Base-by-base conservation (phyloP, 2,888 invertebrate genomes). In the Lysandra coridon region DNA sequence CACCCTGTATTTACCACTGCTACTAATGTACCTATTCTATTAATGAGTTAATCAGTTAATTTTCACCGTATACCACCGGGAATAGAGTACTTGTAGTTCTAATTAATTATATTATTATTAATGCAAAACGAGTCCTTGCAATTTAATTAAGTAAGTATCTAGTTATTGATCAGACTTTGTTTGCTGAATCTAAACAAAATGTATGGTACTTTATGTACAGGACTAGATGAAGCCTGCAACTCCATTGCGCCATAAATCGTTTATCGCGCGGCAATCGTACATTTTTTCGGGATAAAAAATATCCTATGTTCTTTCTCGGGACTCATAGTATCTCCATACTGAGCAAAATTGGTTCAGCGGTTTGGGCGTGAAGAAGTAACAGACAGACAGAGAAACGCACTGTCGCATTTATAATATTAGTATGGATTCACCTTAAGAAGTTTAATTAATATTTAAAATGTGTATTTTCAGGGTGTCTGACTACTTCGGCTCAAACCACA, bases 401-500 rank as follows among this genome's bases (percentile, higher is more conserved):
- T 7, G 6, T 44, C 40, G 7, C 5, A 44, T 44, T 44, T 7
- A 44, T 44, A 44, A 44, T 44, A 44, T 44, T 44, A 44, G 44
- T 44, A 44, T 44, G 44, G 44, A 49, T 40, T 40, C 40, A 6
- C 40, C 40, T 40, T n/a, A n/a, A n/a, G n/a, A n/a, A n/a, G 1
- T 40, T 6, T 23, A 40, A 40, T 30, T 69, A 33, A 69, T 69
- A 37, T 37, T 69, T 33, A 17, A 37, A 14, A 37, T 69, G 14
- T 33, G 74, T 74, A 57, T 75, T 73, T 89, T 17, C 88, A 94
- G 94, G 60, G 85, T 86, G 49, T 93, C 94, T 0, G 93, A 94
- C 80, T 94, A 94, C 83, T 91, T 89, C 80, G 89, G 89, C 2
- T 87, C 90, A 1, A 90, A 88, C 79, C 90, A 91, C 80, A 92